These are phyloP conservation scores for Bunonema sp. DNA, from an alignment of 2,888 invertebrate species.

Conservation along the genomic window DNA sequence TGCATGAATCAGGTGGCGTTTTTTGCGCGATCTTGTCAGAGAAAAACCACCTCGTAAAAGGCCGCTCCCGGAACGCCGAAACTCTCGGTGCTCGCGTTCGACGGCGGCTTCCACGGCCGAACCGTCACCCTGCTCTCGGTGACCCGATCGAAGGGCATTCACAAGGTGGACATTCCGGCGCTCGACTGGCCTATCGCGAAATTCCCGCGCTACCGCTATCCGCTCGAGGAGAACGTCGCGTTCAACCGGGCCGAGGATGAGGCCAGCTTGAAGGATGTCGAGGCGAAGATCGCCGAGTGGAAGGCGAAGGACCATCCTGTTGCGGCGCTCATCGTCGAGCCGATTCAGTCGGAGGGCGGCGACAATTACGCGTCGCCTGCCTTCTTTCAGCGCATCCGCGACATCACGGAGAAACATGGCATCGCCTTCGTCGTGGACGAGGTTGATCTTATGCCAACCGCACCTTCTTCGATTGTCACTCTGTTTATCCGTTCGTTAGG, in stretches of 20 bases:
- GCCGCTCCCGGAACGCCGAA: slow-evolving; percentile 69
- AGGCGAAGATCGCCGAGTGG: slow-evolving; percentile 23
- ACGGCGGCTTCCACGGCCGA: slow-evolving; percentile 75
- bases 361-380: slow-evolving; percentile 64
- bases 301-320: slow-evolving; percentile 55
- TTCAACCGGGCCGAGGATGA: slow-evolving; percentile 72
- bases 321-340: slow-evolving; percentile 79
- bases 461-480: no score
- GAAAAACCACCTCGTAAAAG: no score
- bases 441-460: slow-evolving; percentile 13
- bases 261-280: slow-evolving; percentile 55
- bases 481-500: slow-evolving; percentile 7
- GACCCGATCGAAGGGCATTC: slow-evolving; percentile 57
- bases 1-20: no score
- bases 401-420: slow-evolving; percentile 62
- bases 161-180: slow-evolving; percentile 23
- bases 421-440: slow-evolving; percentile 77
- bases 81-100: slow-evolving; percentile 59
- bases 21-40: no score
- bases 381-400: slow-evolving; percentile 58
- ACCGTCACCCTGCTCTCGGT: slow-evolving; percentile 56
- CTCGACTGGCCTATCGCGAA: slow-evolving; percentile 84
- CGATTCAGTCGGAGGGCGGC: slow-evolving; percentile 92
- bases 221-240: slow-evolving; percentile 61
- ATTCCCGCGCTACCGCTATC: slow-evolving; percentile 81